phyloP scores from a whole-genome alignment of 2,113 vertebrate species.

The Gracilinanus agilis region DNA sequence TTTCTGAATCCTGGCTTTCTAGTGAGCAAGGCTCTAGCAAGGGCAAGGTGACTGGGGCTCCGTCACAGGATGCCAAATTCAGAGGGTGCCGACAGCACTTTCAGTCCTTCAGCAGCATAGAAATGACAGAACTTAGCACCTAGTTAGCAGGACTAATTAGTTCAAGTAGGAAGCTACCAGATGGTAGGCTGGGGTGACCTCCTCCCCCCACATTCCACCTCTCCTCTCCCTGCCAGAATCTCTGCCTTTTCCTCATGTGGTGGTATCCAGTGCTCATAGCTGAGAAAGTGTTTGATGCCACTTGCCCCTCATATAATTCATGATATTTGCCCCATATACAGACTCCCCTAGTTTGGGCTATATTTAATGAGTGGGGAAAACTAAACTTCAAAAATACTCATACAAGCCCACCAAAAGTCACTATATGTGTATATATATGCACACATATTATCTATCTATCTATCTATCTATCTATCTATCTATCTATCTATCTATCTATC shows the following conservation, averaged over 20 bases:
- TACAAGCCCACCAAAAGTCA: neutral
- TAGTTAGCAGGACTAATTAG: constrained; percentile 2
- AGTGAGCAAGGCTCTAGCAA: neutral
- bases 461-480: too few relatives aligned
- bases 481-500: too few relatives aligned
- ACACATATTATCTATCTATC: too few relatives aligned
- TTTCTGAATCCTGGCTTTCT: neutral
- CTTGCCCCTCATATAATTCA: neutral
- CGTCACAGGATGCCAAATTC: neutral
- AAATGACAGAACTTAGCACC: neutral
- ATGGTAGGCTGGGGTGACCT: neutral
- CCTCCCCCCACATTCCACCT: neutral
- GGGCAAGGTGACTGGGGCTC: neutral
- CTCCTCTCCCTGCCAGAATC: neutral
- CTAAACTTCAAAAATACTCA: neutral
- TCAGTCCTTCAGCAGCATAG: neutral
- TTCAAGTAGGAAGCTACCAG: constrained; percentile 8
- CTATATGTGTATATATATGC: neutral
- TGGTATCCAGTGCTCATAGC: neutral
- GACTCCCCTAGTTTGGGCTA: neutral
- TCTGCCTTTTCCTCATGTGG: neutral
- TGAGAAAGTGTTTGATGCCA: neutral
- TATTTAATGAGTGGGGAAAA: neutral
- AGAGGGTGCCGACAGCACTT: neutral
- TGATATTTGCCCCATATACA: neutral